These are phyloP conservation scores for Chymomyza costata DNA, from an alignment of 1,140 invertebrate genomes.

Conservation along the genomic window DNA sequence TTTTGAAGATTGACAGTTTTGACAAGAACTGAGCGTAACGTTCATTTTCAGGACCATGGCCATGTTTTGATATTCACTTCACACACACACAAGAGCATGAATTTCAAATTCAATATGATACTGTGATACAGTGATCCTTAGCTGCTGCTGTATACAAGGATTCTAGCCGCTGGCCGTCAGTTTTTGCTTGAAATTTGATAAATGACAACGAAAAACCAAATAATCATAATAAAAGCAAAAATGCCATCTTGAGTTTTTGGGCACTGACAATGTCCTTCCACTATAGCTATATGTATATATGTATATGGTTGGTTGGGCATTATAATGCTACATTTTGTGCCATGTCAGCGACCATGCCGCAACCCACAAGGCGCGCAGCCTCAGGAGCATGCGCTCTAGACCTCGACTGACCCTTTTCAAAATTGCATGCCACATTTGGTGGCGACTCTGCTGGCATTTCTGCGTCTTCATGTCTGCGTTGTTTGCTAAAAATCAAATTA, in stretches of 20 bases:
- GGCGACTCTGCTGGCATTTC: too few species aligned
- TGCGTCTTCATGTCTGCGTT: too few species aligned
- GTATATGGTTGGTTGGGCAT: constrained; percentile 1
- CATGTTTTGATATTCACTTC: constrained; percentile 68
- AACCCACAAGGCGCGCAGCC: too few species aligned
- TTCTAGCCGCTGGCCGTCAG: constrained; percentile 19
- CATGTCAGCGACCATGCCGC: too few species aligned
- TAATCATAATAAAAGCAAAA: too few species aligned
- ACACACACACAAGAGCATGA: constrained; percentile 29
- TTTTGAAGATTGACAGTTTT: constrained; percentile 62
- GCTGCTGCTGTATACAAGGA: too few species aligned
- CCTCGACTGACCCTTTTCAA: constrained; percentile 18
- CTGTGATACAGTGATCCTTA: constrained; percentile 46
- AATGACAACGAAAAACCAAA: constrained; percentile 53
- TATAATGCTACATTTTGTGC: too few species aligned
- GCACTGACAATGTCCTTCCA: constrained; percentile 18
- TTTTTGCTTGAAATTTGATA: constrained; percentile 64
- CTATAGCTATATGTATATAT: background rate
- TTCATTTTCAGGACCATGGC: constrained; percentile 17
- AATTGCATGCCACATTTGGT: constrained; percentile 24
- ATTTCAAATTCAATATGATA: constrained; percentile 11
- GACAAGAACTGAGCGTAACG: constrained; percentile 37
- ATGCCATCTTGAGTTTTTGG: constrained; percentile 17
- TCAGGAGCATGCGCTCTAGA: too few species aligned
- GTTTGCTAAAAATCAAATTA: constrained; percentile 38